Percentiles rank a stretch among this genome's conserved stretches.
Evolutionary conservation across 2,113 vertebrate species (phyloP).

Genomic region (Anhinga anhinga): DNA sequence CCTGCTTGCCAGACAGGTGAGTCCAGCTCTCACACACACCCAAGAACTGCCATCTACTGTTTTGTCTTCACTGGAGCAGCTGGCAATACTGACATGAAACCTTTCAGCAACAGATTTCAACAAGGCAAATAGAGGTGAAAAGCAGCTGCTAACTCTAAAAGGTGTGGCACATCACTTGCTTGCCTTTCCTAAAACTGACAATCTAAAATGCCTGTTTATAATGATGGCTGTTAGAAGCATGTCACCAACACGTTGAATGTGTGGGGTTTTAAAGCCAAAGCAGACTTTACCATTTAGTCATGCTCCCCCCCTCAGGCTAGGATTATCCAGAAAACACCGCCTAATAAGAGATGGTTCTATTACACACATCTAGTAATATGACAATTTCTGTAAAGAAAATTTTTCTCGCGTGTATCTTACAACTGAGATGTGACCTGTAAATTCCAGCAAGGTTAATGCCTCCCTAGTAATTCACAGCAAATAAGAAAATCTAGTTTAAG

Average conservation of each 20-base stretch:
- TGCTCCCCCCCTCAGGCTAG: accelerated
- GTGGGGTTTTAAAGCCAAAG: background rate
- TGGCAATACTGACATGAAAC: background rate
- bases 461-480: background rate
- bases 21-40: background rate
- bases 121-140: background rate
- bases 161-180: accelerated
- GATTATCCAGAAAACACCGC: background rate
- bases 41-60: background rate
- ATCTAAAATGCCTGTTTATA: background rate
- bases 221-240: background rate
- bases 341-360: background rate
- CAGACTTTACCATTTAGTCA: background rate
- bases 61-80: background rate
- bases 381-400: background rate
- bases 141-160: background rate
- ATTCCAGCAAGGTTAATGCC: background rate
- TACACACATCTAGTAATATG: background rate
- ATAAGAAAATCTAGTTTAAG: background rate
- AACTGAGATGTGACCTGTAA: background rate
- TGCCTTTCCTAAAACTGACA: background rate
- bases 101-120: background rate
- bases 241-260: background rate
- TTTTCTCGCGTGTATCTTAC: background rate
- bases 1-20: background rate